Evolutionary conservation across 2,888 invertebrate species (phyloP).

Genomic region (Calameuta filiformis): DNA sequence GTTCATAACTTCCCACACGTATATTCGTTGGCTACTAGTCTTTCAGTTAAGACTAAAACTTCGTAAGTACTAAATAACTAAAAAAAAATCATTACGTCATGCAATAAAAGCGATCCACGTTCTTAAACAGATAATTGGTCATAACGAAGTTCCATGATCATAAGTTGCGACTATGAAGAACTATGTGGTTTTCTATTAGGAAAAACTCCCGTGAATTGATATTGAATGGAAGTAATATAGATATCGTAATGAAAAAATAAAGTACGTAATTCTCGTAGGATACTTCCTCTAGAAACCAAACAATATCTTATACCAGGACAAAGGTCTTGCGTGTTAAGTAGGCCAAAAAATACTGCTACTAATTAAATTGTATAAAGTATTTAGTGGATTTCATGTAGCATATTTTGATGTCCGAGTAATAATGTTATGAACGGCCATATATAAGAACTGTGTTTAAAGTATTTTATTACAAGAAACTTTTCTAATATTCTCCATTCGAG

Average conservation of each 20-base stretch:
- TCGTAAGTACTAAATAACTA: conserved; percentile 38
- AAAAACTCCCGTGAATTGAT: neutral
- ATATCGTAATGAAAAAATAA: neutral
- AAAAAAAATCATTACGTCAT: neutral
- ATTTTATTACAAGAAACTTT: neutral
- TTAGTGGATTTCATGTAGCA: neutral
- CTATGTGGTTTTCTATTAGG: neutral
- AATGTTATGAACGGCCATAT: neutral
- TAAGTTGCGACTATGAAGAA: neutral
- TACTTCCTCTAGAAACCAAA: neutral
- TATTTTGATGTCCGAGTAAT: neutral
- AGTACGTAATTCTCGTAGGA: neutral
- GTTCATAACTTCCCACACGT: conserved; percentile 78
- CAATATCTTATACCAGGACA: neutral
- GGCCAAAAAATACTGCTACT: neutral
- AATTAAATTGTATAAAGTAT: neutral
- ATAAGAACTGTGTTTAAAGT: neutral
- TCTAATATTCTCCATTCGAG: neutral
- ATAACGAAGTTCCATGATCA: conserved; percentile 1
- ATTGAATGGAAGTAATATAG: no score
- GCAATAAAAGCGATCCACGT: neutral
- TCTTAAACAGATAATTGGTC: no score
- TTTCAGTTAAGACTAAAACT: conserved; percentile 54
- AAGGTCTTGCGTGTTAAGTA: neutral
- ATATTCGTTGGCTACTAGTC: conserved; percentile 70